Evolutionary conservation across 2,888 invertebrate genomes (phyloP).

Genomic region (Folsomia manolachei): DNA sequence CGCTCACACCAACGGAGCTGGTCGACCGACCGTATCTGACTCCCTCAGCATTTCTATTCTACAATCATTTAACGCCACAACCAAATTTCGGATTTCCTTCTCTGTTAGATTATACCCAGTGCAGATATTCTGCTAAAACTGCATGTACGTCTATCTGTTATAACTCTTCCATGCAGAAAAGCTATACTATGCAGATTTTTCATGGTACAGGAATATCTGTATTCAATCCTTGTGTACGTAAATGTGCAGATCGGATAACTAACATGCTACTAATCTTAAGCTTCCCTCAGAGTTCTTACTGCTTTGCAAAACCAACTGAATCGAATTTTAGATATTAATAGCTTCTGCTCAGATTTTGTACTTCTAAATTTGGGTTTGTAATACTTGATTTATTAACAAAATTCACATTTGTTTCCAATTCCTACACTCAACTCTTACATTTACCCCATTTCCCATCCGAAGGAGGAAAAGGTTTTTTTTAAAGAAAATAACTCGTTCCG

Average conservation of each 20-base stretch:
- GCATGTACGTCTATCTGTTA: not conserved
- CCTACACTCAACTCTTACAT: not conserved
- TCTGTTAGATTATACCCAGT: too few species aligned
- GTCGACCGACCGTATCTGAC: conserved; percentile 14
- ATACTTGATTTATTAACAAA: conserved; percentile 37
- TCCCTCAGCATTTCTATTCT: conserved; percentile 19
- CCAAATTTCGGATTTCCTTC: not conserved
- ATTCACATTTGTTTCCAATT: not conserved
- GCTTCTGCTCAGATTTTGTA: conserved; percentile 33
- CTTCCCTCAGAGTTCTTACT: not conserved
- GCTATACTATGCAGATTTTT: not conserved
- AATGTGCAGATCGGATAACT: conserved; percentile 18
- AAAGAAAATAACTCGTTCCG: not conserved
- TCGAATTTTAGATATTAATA: conserved; percentile 32
- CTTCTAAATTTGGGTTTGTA: conserved; percentile 35
- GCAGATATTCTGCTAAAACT: not conserved
- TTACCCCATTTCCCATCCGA: not conserved
- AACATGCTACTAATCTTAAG: not conserved
- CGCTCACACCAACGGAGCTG: too few species aligned
- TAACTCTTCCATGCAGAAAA: not conserved
- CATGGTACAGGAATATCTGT: not conserved
- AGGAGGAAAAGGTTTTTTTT: not conserved
- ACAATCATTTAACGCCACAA: conserved; percentile 17
- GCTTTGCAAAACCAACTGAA: not conserved
- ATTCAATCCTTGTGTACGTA: conserved; percentile 16